Conservation (phyloP, 2,888 invertebrate species). For the Cyclophora albipunctata region DNA sequence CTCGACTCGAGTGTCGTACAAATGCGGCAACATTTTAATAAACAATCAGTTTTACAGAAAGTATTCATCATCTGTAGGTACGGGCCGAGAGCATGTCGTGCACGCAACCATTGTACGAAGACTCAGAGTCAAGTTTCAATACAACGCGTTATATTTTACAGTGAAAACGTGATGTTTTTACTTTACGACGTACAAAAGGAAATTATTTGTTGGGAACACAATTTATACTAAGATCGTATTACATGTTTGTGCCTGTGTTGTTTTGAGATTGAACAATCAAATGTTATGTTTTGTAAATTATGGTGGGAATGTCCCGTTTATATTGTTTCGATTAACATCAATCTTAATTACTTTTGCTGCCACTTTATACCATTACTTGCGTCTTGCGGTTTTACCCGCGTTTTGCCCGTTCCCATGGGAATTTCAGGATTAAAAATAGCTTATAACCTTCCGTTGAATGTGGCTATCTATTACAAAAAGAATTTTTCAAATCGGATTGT, state of each 20-base stretch:
- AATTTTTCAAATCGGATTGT: too few species aligned
- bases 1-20: not conserved
- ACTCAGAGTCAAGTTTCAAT: slow-evolving; percentile 37
- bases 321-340: too few species aligned
- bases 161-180: slow-evolving; percentile 43
- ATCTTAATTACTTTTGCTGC: too few species aligned
- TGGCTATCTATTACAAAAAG: too few species aligned
- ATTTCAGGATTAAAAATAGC: too few species aligned
- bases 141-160: slow-evolving; percentile 37
- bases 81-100: not conserved
- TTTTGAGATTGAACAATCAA: not conserved
- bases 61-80: not conserved
- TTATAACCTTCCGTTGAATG: too few species aligned
- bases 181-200: slow-evolving; percentile 11
- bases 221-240: too few species aligned
- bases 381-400: too few species aligned
- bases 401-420: too few species aligned
- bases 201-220: slow-evolving; percentile 5
- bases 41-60: not conserved
- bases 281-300: too few species aligned
- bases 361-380: too few species aligned
- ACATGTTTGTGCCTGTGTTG: not conserved
- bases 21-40: slow-evolving; percentile 1
- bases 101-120: slow-evolving; percentile 28
- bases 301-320: too few species aligned